Percentiles rank a stretch among this genome's conserved stretches.
phyloP scores from a whole-genome alignment of 2,113 vertebrate genomes.

The Raja brachyura region DNA sequence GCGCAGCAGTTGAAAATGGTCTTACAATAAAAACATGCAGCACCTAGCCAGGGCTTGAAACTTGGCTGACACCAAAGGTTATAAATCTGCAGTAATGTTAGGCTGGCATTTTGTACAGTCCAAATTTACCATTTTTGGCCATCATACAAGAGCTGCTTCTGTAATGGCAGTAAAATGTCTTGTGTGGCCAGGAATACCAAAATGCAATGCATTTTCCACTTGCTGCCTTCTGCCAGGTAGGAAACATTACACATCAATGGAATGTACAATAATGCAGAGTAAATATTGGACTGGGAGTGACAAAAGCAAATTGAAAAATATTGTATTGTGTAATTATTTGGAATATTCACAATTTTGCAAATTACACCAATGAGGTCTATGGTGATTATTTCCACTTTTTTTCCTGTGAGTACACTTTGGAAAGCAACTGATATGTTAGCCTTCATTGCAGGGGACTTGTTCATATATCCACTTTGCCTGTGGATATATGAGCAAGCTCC shows the following conservation, averaged over 20 bases:
- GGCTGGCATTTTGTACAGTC: neutral
- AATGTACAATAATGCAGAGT: neutral
- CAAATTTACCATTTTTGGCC: neutral
- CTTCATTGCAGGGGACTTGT: no score
- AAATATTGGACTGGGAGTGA: neutral
- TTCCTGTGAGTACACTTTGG: neutral
- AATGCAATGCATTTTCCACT: neutral
- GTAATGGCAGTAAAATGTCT: neutral
- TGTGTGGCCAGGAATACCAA: neutral
- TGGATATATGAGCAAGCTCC: neutral
- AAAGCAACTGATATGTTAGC: no score
- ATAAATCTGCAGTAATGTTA: neutral
- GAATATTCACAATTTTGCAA: neutral
- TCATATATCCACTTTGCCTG: neutral
- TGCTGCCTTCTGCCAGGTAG: slow-evolving; percentile 7
- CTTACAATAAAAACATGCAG: slow-evolving; percentile 4
- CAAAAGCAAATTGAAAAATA: neutral
- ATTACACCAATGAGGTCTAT: neutral
- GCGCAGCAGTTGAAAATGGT: neutral
- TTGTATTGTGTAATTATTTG: neutral
- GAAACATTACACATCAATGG: neutral
- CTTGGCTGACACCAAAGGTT: neutral
- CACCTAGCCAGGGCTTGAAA: neutral
- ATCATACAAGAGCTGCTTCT: neutral
- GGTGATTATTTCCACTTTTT: neutral